A percentile compares a stretch with the other conserved stretches of the same genome.
Evolutionary conservation across 1,140 invertebrate species (phyloP).

Genomic region (Teleopsis dalmanni): DNA sequence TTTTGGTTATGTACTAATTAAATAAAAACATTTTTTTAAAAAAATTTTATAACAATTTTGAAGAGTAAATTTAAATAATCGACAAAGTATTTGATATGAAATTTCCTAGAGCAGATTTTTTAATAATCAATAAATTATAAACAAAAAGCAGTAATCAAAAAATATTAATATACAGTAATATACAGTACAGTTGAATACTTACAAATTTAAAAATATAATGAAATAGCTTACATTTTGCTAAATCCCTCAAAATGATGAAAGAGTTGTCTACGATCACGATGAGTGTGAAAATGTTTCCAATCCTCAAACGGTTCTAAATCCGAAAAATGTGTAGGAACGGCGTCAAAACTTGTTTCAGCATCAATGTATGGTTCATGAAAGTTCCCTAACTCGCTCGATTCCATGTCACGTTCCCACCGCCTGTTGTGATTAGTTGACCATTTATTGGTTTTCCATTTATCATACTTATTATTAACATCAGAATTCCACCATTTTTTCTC

Average conservation of each 20-base stretch:
- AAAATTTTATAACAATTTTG: too few relatives aligned
- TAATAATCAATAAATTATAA: too few relatives aligned
- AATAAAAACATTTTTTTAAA: too few relatives aligned
- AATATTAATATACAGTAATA: too few relatives aligned
- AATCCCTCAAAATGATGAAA: constrained; percentile 26
- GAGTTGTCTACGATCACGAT: constrained; percentile 30
- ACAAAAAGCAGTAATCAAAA: too few relatives aligned
- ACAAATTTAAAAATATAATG: too few relatives aligned
- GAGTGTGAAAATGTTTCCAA: constrained; percentile 19
- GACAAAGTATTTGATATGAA: too few relatives aligned
- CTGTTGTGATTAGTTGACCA: not conserved
- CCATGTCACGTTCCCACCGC: not conserved
- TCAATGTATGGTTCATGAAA: not conserved
- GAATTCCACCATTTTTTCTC: constrained; percentile 6
- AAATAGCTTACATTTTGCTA: constrained; percentile 21
- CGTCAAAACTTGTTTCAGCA: not conserved
- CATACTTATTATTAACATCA: not conserved
- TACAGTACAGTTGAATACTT: too few relatives aligned
- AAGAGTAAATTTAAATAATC: too few relatives aligned
- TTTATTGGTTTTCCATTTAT: not conserved
- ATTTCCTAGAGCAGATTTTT: too few relatives aligned
- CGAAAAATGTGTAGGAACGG: constrained; percentile 4
- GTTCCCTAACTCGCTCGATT: not conserved
- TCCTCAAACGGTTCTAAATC: constrained; percentile 7
- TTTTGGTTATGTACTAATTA: too few relatives aligned